Base-by-base conservation (phyloP, 2,888 invertebrate genomes). In the Melangyna quadrimaculata region DNA sequence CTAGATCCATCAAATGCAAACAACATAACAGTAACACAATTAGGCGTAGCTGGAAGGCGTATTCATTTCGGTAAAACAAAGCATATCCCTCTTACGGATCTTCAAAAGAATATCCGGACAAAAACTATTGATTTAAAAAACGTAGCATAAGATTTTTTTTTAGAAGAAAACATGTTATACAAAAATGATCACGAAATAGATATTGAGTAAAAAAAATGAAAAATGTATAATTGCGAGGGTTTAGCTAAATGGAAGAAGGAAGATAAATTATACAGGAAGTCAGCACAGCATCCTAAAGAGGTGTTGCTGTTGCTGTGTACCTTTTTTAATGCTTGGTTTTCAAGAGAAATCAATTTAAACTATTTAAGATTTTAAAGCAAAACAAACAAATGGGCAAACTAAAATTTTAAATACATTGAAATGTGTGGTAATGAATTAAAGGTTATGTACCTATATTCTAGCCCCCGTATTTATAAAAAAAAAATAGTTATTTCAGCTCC, bases 241-340 rank as follows among this genome's bases (percentile, higher is more conserved):
- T 67, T 53, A 48, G 67, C 79, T 84, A 84, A 84, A 79, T 84
- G 65, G 37, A 53, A 75, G 71, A 79, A 79, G 65, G 37, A 53
- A 75, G 71, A 51, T 67, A 75, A 84, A 84, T 84, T 84, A 84
- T 75, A 84, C 83, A 84, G 83, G 83, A 84, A 84, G 43, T 70
- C 69, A 37, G 51, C 2, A 35, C 37, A 37, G 14, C 40, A 43
- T 71, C 65, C 48, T 9, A 35, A 6, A 69, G 71, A 73, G 53
- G 67, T 8, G 59, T 22, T 48, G 29, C 48, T 45, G n/a, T n/a
- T n/a, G n/a, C n/a, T n/a, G n/a, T n/a, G n/a, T n/a, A 27, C 45
- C 71, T 70, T 10, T 65, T 45, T 45, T 19, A 45, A n/a, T 65
- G 6, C 4, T 67, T 35, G 35, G 7, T 29, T 27, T 48, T 48